Evolutionary conservation across 2,797 vertebrate species (phyloP).

Genomic region (Mareca penelope): DNA sequence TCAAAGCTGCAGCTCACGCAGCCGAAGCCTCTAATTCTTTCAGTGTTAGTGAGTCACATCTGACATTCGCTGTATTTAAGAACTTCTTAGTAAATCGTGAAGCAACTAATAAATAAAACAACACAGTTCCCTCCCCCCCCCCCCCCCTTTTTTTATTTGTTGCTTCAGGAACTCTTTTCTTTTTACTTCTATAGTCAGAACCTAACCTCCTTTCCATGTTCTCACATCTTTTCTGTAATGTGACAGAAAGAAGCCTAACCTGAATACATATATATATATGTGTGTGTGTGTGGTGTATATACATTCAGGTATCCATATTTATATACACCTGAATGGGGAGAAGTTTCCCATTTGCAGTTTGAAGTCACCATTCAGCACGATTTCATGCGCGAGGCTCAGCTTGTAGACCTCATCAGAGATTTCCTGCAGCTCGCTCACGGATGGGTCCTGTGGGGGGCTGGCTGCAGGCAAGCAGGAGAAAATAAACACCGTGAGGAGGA

Average conservation of each 20-base stretch:
- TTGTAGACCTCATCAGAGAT: slow-evolving; percentile 71
- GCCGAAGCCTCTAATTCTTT: not conserved
- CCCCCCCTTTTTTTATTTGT: not conserved
- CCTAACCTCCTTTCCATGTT: not conserved
- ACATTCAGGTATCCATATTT: no score
- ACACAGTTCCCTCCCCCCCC: no score
- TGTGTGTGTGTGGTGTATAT: no score
- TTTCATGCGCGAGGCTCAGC: slow-evolving; percentile 69
- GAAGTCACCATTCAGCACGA: slow-evolving; percentile 72
- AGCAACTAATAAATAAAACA: not conserved
- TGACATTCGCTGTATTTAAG: not conserved
- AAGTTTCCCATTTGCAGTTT: slow-evolving; percentile 61
- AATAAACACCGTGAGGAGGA: not conserved
- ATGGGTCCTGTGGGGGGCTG: slow-evolving; percentile 50
- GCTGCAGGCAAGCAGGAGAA: slow-evolving; percentile 49
- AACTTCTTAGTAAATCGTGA: not conserved
- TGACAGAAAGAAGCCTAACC: not conserved
- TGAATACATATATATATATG: not conserved
- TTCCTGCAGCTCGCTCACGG: slow-evolving; percentile 66
- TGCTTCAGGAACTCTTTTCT: not conserved
- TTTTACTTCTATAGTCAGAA: not conserved
- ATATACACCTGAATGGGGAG: slow-evolving; percentile 65
- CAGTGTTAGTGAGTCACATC: not conserved
- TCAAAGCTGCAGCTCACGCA: not conserved
- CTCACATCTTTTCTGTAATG: rapidly evolving